Evolutionary conservation across 2,113 vertebrate genomes (phyloP).

Genomic region (Ptychochromis oligacanthus): DNA sequence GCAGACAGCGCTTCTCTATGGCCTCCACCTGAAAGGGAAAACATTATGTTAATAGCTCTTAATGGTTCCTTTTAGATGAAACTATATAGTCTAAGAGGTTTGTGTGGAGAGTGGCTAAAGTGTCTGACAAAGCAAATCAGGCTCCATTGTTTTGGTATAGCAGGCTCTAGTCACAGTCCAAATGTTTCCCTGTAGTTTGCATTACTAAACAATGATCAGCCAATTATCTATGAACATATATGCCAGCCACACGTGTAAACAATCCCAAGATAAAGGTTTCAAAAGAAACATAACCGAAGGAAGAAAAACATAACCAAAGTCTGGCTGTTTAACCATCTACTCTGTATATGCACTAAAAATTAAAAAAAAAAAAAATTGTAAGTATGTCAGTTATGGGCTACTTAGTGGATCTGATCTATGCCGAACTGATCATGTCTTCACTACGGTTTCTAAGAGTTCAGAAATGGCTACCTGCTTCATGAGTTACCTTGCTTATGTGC

Average conservation of each 20-base stretch:
- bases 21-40: slow-evolving; percentile 83
- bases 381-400: not conserved
- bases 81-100: not conserved
- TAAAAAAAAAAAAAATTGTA: too few species aligned
- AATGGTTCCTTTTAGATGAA: not conserved
- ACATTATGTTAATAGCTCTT: not conserved
- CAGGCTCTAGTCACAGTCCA: not conserved
- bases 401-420: not conserved
- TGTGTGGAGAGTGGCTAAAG: not conserved
- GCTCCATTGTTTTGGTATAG: not conserved
- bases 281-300: rapidly evolving
- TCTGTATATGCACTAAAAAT: too few species aligned
- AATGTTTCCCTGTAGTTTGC: not conserved
- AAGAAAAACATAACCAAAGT: not conserved
- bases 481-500: not conserved
- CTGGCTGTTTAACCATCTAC: not conserved
- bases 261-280: not conserved
- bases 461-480: too few species aligned
- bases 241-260: not conserved
- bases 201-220: not conserved
- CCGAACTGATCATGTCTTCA: not conserved
- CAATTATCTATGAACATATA: rapidly evolving
- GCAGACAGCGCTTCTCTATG: slow-evolving; percentile 91
- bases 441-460: not conserved
- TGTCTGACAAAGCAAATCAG: not conserved